These are phyloP conservation scores for Acanthornis magna DNA, from an alignment of 2,797 vertebrate species.

Conservation along the genomic window DNA sequence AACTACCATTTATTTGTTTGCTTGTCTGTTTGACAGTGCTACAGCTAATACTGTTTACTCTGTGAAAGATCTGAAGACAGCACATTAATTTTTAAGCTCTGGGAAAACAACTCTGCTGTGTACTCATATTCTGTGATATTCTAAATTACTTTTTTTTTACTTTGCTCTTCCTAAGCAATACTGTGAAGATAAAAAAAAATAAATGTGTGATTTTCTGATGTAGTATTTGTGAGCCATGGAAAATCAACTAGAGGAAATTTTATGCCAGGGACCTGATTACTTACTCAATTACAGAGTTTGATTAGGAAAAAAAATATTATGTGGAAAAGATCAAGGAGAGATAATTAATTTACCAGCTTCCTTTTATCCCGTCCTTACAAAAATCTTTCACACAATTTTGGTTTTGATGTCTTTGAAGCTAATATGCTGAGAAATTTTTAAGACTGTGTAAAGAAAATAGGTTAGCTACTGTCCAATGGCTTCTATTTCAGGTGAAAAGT, in stretches of 20 bases:
- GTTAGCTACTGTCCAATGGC: constrained; percentile 23
- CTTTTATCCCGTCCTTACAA: constrained; percentile 14
- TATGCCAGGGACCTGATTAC: background rate
- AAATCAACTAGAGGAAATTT: background rate
- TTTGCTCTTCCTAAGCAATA: background rate
- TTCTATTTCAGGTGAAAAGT: constrained; percentile 27
- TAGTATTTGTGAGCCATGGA: background rate
- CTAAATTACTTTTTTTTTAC: background rate
- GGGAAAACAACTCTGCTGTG: background rate
- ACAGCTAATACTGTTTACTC: background rate
- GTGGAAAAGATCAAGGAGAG: constrained; percentile 32
- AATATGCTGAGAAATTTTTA: constrained; percentile 5
- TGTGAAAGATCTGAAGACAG: background rate
- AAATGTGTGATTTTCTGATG: background rate
- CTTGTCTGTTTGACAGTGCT: background rate
- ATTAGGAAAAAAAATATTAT: constrained; percentile 11
- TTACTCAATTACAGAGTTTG: constrained; percentile 3
- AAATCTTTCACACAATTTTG: constrained; percentile 19
- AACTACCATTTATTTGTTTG: background rate
- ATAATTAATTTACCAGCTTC: constrained; percentile 45
- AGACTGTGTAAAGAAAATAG: background rate
- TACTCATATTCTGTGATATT: background rate
- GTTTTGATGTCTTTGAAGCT: constrained; percentile 24
- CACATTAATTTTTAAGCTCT: background rate
- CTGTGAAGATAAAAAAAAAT: background rate